Conservation (phyloP, 2,113 vertebrate species). For the Pterophyllum scalare region DNA sequence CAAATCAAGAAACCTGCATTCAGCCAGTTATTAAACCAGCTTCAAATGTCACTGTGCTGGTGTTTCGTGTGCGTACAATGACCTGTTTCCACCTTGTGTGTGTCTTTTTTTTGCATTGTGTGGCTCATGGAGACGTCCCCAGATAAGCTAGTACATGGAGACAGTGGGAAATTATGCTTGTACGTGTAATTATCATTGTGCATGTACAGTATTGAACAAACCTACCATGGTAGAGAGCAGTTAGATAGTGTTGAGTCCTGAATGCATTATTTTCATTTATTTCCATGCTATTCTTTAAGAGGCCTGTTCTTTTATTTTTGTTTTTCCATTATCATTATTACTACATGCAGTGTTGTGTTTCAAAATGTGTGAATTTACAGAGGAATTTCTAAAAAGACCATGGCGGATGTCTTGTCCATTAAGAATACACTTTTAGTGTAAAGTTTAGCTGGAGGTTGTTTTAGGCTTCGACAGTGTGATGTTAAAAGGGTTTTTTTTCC, state of each 20-base stretch:
- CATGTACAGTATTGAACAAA: not conserved
- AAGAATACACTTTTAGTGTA: not conserved
- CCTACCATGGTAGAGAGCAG: not conserved
- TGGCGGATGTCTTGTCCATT: not conserved
- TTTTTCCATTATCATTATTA: not conserved
- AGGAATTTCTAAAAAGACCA: not conserved
- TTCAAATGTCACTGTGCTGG: constrained; percentile 57
- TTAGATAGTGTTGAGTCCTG: not conserved
- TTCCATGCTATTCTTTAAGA: not conserved
- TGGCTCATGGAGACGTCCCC: constrained; percentile 22
- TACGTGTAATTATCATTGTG: not conserved
- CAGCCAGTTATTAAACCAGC: constrained; percentile 45
- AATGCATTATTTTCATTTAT: not conserved
- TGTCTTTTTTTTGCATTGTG: constrained; percentile 12
- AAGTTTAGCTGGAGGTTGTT: not conserved
- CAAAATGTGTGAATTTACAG: not conserved
- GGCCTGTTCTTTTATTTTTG: not conserved
- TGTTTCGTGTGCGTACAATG: not conserved
- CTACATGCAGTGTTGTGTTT: not conserved
- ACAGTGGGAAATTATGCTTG: not conserved
- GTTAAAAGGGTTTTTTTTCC: not conserved
- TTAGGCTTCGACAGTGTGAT: not conserved
- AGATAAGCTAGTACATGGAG: constrained; percentile 6
- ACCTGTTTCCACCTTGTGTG: constrained; percentile 23
- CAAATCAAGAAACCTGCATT: constrained; percentile 43